phyloP scores from a whole-genome alignment of 2,888 invertebrate species.

The Elysia crispata region DNA sequence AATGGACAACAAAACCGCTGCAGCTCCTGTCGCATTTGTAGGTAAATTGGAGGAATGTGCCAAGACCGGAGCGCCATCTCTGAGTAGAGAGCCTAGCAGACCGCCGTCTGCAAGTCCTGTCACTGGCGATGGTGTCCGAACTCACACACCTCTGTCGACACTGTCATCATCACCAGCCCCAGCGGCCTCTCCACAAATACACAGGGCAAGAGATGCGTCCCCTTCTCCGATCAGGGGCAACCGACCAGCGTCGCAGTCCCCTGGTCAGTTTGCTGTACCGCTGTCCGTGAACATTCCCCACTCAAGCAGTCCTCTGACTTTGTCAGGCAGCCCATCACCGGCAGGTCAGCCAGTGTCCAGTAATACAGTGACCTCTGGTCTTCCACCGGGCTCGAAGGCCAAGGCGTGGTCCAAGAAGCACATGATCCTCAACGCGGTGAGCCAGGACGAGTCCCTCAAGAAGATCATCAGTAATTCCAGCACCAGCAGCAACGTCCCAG shows the following conservation, averaged over 20 bases:
- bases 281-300: slow-evolving; percentile 51
- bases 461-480: slow-evolving; percentile 35
- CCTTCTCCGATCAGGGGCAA: background rate
- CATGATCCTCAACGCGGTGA: slow-evolving; percentile 53
- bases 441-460: slow-evolving; percentile 50
- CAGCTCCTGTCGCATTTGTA: background rate
- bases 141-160: background rate
- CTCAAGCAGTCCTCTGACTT: slow-evolving; percentile 30
- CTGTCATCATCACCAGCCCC: no score
- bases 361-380: no score
- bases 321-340: slow-evolving; percentile 38
- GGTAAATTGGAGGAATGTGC: background rate
- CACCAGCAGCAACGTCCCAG: background rate
- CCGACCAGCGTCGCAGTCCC: background rate
- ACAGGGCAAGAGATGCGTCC: no score
- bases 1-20: background rate
- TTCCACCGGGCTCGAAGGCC: background rate
- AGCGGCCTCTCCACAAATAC: no score
- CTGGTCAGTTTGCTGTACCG: slow-evolving; percentile 44
- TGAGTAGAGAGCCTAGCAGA: background rate
- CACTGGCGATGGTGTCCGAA: background rate
- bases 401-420: slow-evolving; percentile 51
- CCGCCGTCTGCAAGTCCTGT: background rate
- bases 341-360: slow-evolving; percentile 2
- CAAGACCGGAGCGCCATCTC: background rate